Evolutionary conservation across 2,888 invertebrate species (phyloP), one percentile per base, ranked within the genome.

Genomic region (Cryptosula pallasiana): DNA sequence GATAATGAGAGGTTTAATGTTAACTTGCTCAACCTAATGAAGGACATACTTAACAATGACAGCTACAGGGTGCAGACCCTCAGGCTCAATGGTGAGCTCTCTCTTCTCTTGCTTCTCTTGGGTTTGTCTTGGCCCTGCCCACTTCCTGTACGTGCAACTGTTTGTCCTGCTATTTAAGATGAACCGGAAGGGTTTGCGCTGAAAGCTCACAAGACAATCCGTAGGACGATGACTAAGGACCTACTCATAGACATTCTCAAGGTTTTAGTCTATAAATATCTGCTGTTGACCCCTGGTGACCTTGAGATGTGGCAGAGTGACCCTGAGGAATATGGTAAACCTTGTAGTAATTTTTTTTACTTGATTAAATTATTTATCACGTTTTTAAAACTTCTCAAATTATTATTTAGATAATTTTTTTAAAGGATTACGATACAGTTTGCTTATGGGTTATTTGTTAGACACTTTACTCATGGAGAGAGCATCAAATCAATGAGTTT

Each of bases 21-120:
- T 78, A 93, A 94, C 80, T 93, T 93, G 80, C 89, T 96, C 77
- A 95, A 94, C 85, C 87, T 96, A 74, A 90, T 95, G 75, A 95
- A 94, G 84, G 90, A 90, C 0, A 91, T 95, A 74, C 86, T 95
- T 75, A 86, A 91, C 75, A 91, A 91, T 82, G 88, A 89, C 36
- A 91, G 92, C 78, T 94, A 92, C 81, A 90, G 89, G 79, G 87
- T 86, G 55, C 88, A 89, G 0, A 90, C 29, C 27, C 29, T 63
- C 9, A 20, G 27, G n/a, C 5, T 2, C 29, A 32, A 27, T 34
- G 63, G 63, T 63, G 13, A 29, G 55, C 32, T 45, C 45, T 20
- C 20, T 45, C 9, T 13, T 45, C 5, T 45, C 45, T 5, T 20
- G 9, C 5, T 45, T 45, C 45, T 45, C 45, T 45, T 45, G 45